Base-by-base conservation (phyloP, 2,888 invertebrate species). In the Actias luna region DNA sequence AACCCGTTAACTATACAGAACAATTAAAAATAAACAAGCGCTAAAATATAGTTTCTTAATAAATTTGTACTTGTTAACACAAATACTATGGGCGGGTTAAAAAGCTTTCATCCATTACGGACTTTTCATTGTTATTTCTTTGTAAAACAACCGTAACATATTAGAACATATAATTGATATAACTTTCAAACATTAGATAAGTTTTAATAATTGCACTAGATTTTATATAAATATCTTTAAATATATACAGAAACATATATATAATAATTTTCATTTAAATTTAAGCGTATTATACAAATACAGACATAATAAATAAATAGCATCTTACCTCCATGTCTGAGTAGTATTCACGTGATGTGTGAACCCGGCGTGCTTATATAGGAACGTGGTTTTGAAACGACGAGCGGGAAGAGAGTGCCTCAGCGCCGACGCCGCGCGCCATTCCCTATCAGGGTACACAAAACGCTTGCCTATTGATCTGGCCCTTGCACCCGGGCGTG, bases 381-480 rank as follows among this genome's bases (percentile, higher is more conserved):
- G 62, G 63, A 25, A 61, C 73, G 71, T 69, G 61, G 5, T 58
- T 36, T 58, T 63, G 58, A 39, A 61, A 35, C 69, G 72, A 58
- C 67, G 65, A 65, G 29, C 73, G 67, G 68, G 64, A 66, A 62
- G 66, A 68, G 75, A 78, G 69, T 78, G 78, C 69, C 70, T 70
- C 63, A 61, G 64, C 69, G 70, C 64, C 67, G 73, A 64, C 67
- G 67, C 74, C 71, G 67, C 76, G 73, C 72, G 74, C 70, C 73
- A 75, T 74, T 70, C 71, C 68, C 69, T 70, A 66, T 70, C 73
- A 72, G 69, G 74, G 72, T 76, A 76, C 79, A 79, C 84, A 83
- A 42, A 55, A 82, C 83, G 82, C 84, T 74, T 69, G 71, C 74
- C 81, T 87, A 89, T 88, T 81, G 89, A 88, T 88, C 88, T 82